phyloP scores from a whole-genome alignment of 2,113 vertebrate species.

The Mastomys natalensis region DNA sequence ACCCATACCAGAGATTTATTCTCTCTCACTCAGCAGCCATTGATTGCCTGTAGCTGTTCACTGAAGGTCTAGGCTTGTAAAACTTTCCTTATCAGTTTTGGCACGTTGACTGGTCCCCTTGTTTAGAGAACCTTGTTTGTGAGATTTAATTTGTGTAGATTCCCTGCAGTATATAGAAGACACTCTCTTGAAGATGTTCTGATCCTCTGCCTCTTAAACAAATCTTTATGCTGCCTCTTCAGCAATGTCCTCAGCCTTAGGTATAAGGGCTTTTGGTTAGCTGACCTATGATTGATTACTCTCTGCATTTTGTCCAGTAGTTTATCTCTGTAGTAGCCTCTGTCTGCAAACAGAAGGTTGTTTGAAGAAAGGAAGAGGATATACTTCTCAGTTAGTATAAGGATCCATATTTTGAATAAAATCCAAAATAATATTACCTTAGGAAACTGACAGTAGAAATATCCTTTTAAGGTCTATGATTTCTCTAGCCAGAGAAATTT shows the following conservation, averaged over 20 bases:
- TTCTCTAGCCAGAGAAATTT: too few relatives aligned
- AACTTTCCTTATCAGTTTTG: neutral
- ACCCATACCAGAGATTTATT: neutral
- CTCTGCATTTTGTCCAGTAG: neutral
- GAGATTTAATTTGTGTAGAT: neutral
- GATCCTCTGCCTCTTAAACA: too few relatives aligned
- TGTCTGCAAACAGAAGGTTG: neutral
- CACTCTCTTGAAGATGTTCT: neutral
- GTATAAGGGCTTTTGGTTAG: neutral
- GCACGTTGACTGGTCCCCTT: neutral
- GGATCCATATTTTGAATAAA: neutral
- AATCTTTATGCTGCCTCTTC: neutral
- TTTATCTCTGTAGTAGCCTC: neutral
- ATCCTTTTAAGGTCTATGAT: neutral
- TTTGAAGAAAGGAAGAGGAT: neutral
- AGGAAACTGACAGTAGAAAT: too few relatives aligned
- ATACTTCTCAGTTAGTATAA: neutral
- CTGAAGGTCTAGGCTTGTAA: neutral
- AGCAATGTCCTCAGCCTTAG: too few relatives aligned
- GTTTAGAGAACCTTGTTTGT: neutral
- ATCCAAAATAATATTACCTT: neutral
- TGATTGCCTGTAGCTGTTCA: neutral
- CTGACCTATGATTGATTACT: neutral
- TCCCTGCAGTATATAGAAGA: neutral
- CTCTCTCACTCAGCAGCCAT: neutral